Base-by-base conservation (phyloP, 2,113 vertebrate genomes). In the Burhinus oedicnemus region DNA sequence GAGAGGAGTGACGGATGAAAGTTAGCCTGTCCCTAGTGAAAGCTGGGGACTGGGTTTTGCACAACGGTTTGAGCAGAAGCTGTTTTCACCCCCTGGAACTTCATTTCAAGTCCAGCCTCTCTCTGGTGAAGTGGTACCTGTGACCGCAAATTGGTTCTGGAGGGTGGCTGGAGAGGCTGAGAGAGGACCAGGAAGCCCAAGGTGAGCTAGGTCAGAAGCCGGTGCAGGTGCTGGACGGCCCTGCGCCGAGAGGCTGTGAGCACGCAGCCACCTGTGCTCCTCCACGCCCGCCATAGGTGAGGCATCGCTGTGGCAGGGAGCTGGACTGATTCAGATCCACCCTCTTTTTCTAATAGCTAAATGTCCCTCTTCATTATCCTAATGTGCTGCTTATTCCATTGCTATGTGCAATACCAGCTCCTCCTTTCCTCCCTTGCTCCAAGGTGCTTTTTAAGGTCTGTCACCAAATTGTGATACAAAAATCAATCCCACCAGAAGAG, bases 221-320 rank as follows among this genome's bases (percentile, higher is more conserved):
- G 7, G 44, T 0, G 3, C 32, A n/a, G 61, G n/a, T 2, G 7
- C 62, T 38, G 84, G 29, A 45, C 1, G 7, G 40, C 77, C 12
- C 13, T 1, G 5, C 1, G 8, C 64, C 30, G 51, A 30, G 54
- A 17, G 79, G 29, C 77, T 57, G 36, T 40, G 81, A 87, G 69
- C 38, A 55, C 0, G 0, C 42, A 51, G 38, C 57, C 26, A 3
- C 83, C 81, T 1, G 0, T 3, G 4, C n/a, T 51, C 72, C 40
- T 12, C n/a, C 64, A 32, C 64, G 13, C 30, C 51, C 3, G 5
- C 51, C 7, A 11, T 1, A 66, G 70, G 57, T 44, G 51, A 69
- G 70, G 54, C 77, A 23, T 21, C 0, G 1, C 60, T 51, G 65
- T 29, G 77, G 44, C 45, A 15, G 15, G 57, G 30, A 93, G 29